phyloP scores from a whole-genome alignment of 1,140 invertebrate species.

The Charaxes varanes region DNA sequence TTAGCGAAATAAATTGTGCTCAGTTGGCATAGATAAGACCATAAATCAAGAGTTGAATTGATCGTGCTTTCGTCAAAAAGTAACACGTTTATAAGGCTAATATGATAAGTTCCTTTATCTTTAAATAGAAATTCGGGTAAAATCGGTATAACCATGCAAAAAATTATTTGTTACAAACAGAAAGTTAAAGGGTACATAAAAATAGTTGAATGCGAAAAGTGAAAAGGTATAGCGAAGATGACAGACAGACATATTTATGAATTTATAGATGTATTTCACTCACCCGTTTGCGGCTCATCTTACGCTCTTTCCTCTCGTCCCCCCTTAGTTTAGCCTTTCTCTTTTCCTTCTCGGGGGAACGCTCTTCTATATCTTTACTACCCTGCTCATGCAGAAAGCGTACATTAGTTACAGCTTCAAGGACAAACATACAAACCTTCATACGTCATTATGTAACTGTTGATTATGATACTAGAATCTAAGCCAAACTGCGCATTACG shows the following conservation, averaged over 20 bases:
- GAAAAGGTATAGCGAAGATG: too few relatives aligned
- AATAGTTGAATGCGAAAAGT: too few relatives aligned
- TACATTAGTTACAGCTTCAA: constrained; percentile 6
- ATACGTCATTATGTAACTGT: neutral
- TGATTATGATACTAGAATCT: constrained; percentile 1
- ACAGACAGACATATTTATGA: neutral
- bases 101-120: too few relatives aligned
- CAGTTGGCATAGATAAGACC: too few relatives aligned
- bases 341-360: constrained; percentile 79
- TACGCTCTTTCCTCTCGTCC: constrained; percentile 84
- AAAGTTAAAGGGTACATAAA: too few relatives aligned
- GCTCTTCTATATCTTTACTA: constrained; percentile 75
- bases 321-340: constrained; percentile 80
- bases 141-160: too few relatives aligned
- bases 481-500: constrained; percentile 43
- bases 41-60: too few relatives aligned
- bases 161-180: too few relatives aligned
- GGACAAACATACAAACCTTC: neutral
- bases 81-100: too few relatives aligned
- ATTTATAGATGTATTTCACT: constrained; percentile 26
- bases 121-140: too few relatives aligned
- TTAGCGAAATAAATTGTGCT: too few relatives aligned
- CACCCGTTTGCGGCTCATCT: constrained; percentile 83
- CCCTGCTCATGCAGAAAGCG: constrained; percentile 62
- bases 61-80: too few relatives aligned